Base-by-base conservation (phyloP, 1,140 invertebrate genomes). In the Aradophagus sp. region DNA sequence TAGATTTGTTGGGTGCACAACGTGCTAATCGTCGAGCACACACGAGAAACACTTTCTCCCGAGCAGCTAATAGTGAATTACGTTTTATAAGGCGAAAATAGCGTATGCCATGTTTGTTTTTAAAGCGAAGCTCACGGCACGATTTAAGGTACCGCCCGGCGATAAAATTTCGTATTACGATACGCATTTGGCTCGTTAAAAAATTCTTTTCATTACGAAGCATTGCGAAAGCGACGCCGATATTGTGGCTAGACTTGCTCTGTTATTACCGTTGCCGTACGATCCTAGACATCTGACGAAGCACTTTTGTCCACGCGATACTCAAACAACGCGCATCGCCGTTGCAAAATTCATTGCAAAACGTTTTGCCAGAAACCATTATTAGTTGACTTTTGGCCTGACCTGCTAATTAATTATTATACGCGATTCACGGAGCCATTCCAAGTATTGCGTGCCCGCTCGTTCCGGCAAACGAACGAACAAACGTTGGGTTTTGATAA, bases 41-140 rank as follows among this genome's bases (percentile, higher is more conserved):
- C 8, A 19, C 12, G 11, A 58, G 26, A 36, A 45, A 29, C 23
- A 45, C 53, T 58, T 58, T 58, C 53, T 41, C 53, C 45, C 11
- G 8, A 8, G 15, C 31, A 35, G 39, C 14, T 26, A 44, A 58
- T 38, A 14, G 17, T 29, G 7, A 58, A 45, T 45, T 38, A 45
- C 15, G 19, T 16, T 56, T 44, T 35, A 27, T 12, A 38, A 31
- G 13, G 14, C 14, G n/a, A 53, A 11, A 19, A 41, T 27, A 36
- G 19, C 20, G 31, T 2, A 48, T 48, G 17, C 17, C 17, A 36
- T 38, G 16, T 50, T 32, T 14, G 34, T 16, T 50, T 45, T 36
- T 35, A 13, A 48, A 48, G 35, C 4, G 31, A 35, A 20, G 23
- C 12, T 32, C 11, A 11, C 23, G 23, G 20, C 35, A 6, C 31